Evolutionary conservation across 2,888 invertebrate genomes (phyloP), one percentile per base, ranked within the genome.

Genomic region (Dasypolia templi): DNA sequence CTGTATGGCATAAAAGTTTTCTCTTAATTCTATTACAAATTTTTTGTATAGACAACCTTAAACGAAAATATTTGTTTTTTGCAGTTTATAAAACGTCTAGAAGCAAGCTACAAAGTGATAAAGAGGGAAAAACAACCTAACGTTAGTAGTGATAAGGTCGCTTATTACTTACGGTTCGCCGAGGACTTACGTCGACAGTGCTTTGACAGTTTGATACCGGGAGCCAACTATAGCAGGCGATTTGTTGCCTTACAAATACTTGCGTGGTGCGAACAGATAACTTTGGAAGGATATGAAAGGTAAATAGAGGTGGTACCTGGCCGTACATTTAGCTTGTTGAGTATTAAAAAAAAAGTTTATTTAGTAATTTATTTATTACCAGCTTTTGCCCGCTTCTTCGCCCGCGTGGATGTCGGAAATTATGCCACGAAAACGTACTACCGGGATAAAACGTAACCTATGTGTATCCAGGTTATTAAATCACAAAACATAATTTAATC

Each of bases 151-250:
- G 55, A 81, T 66, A 87, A 83, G 66, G 80, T 87, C 19, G 77
- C 69, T 29, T 80, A 82, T 70, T 97, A 97, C 87, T 66, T 93
- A 35, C 56, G 84, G 0, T 97, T 97, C 89, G 65, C 97, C 9
- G 89, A 91, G 29, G 90, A 94, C 44, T 82, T 98, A 12, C 94
- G 97, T 22, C 87, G 88, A 0, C 92, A 95, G 42, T 96, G 97
- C 76, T 95, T 97, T 39, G 91, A 91, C 9, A 97, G 97, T 85
- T 88, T 98, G n/a, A 94, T 97, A 76, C 94, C 94, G 3, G 97
- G 97, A 0, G 97, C 97, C 1, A 97, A 97, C 89, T 97, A 97
- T 88, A 96, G 96, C 51, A 93, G 98, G 2, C 95, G 97, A 42
- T 94, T 94, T 63, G 95, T 97, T 5, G 97, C 97, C 12, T 89